These are phyloP conservation scores for Pterobdella sp. DNA, from an alignment of 2,888 invertebrate genomes.

Conservation along the genomic window DNA sequence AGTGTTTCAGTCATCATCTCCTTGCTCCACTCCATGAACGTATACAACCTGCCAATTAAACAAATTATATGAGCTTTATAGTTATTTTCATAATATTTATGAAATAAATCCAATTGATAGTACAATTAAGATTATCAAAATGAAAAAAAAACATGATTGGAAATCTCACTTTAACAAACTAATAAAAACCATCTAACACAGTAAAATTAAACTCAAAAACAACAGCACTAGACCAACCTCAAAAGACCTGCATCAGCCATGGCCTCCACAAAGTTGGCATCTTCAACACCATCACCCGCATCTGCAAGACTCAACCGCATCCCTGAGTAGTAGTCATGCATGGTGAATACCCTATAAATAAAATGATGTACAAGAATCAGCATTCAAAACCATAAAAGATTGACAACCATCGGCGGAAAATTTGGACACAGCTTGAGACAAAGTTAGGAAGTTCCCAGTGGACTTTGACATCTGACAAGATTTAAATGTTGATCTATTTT, in stretches of 20 bases:
- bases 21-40: slow-evolving; percentile 93
- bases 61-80: too few species aligned
- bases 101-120: too few species aligned
- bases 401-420: slow-evolving; percentile 88
- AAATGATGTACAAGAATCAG: neutral
- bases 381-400: neutral
- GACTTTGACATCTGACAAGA: slow-evolving; percentile 84
- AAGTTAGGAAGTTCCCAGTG: slow-evolving; percentile 92
- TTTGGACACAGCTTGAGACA: slow-evolving; percentile 76
- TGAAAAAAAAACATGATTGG: too few species aligned
- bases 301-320: slow-evolving; percentile 31
- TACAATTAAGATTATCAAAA: too few species aligned
- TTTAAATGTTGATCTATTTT: neutral
- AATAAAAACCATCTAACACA: too few species aligned
- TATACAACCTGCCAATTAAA: slow-evolving; percentile 64
- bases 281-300: slow-evolving; percentile 58
- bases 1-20: slow-evolving; percentile 58
- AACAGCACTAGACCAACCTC: too few species aligned
- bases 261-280: slow-evolving; percentile 92
- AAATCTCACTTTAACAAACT: too few species aligned
- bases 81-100: too few species aligned
- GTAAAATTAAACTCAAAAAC: too few species aligned
- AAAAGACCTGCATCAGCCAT: slow-evolving; percentile 89
- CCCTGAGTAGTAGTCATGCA: slow-evolving; percentile 12
- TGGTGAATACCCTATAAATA: neutral